Conservation (phyloP, 2,113 vertebrate genomes). For the Thinocorus orbignyianus region DNA sequence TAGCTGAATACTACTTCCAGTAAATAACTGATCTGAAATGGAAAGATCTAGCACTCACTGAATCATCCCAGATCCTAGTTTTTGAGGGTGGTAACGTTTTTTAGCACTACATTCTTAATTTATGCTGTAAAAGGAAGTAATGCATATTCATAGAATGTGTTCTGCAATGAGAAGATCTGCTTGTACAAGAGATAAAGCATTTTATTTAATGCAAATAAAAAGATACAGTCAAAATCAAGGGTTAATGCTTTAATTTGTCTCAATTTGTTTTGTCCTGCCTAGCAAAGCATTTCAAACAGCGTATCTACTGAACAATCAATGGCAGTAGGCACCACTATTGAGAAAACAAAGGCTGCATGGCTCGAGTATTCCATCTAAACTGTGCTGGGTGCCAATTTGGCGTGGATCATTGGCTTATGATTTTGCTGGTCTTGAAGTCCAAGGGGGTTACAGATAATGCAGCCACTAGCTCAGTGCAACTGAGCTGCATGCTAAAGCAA, state of each 20-base stretch:
- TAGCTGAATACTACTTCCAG: not conserved
- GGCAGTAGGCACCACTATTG: not conserved
- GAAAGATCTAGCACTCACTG: not conserved
- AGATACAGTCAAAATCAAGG: not conserved
- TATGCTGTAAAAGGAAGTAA: not conserved
- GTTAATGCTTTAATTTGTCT: not conserved
- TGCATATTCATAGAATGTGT: not conserved
- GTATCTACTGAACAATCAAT: not conserved
- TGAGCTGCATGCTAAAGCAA: constrained; percentile 7
- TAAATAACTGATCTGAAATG: not conserved
- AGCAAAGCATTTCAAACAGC: not conserved
- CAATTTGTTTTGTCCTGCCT: not conserved
- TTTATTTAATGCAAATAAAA: not conserved
- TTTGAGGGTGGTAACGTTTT: not conserved
- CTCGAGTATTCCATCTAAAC: not conserved
- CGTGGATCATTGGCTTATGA: not conserved
- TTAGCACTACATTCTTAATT: not conserved
- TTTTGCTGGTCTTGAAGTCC: not conserved
- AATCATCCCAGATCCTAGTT: not conserved
- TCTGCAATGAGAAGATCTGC: not conserved
- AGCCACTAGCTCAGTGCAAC: not conserved
- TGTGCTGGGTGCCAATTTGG: not conserved
- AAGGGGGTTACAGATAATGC: constrained; percentile 2
- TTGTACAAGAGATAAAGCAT: not conserved
- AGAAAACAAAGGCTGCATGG: not conserved